Base-by-base conservation (phyloP, 2,797 vertebrate species). In the Menidia menidia region DNA sequence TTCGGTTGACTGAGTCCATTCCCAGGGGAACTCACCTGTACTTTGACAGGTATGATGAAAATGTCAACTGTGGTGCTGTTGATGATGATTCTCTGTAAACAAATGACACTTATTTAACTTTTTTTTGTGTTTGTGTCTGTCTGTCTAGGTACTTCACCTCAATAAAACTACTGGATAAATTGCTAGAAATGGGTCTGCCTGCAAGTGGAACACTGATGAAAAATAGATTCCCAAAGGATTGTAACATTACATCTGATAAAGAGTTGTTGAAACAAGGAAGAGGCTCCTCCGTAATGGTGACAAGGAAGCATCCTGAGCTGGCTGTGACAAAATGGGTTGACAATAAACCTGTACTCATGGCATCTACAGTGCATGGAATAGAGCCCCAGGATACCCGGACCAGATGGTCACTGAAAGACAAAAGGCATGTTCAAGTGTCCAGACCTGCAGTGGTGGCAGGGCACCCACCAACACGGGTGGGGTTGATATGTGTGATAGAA, bases 331-430 rank as follows among this genome's bases (percentile, higher is more conserved):
- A 60, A 18, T 47, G 16, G 16, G 32, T 18, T 18, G 30, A 60
- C 43, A 48, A 18, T 16, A 60, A 60, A 12, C 44, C 16, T 12
- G 44, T 48, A 10, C 4, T 33, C 10, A 60, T 60, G 31, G 30
- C 43, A 32, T 47, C 44, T n/a, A 48, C 59, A 13, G 53, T 33
- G 0, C 14, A 68, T 70, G 67, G 60, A 0, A 81, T 30, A 64
- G 57, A 81, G 10, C 57, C 69, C 6, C 44, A 80, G 1, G 77
- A 78, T 39, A 8, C 62, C 68, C 75, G 64, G 5, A 68, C 1
- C 11, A 80, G 68, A 54, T 77, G 66, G 63, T 78, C 53, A 4
- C 77, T 57, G 0, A 86, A 81, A 69, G 60, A 79, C 2, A 79
- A 79, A 19, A 3, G 0, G 0, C 47, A 57, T 4, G 58, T 80